These are phyloP conservation scores for Aurelia aurita DNA, from an alignment of 30 jellyfish, hydroid and myxozoan species.

Conservation along the genomic window DNA sequence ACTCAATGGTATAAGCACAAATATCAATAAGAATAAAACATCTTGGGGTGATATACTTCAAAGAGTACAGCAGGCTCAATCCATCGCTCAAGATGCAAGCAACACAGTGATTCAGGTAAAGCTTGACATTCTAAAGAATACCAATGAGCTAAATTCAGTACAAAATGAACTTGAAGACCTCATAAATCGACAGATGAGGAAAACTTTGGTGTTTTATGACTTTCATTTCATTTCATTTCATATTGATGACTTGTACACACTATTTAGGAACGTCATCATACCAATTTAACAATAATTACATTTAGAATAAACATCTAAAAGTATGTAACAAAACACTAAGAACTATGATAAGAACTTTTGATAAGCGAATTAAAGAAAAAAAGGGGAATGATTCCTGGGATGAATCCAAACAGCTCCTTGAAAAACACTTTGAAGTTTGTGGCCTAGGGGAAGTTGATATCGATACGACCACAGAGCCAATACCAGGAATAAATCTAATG, in stretches of 20 bases:
- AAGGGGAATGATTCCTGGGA: too few relatives aligned
- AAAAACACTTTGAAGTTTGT: slow-evolving; percentile 6
- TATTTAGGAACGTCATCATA: too few relatives aligned
- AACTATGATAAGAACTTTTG: too few relatives aligned
- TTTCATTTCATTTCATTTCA: too few relatives aligned
- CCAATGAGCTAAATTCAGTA: neutral
- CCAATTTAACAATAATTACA: too few relatives aligned
- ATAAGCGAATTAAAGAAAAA: too few relatives aligned
- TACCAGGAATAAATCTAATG: neutral
- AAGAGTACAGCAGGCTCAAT: neutral
- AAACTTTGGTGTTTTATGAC: too few relatives aligned
- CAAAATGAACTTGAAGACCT: too few relatives aligned
- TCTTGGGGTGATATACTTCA: neutral
- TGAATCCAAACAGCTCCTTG: slow-evolving; percentile 17
- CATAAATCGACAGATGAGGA: slow-evolving; percentile 22
- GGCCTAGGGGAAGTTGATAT: slow-evolving; percentile 9
- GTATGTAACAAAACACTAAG: too few relatives aligned
- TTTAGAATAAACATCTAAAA: too few relatives aligned
- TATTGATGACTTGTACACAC: too few relatives aligned
- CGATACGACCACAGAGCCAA: neutral
- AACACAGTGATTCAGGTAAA: neutral
- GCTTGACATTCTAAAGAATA: neutral
- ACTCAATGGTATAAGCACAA: neutral
- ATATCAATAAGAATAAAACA: neutral
- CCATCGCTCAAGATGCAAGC: neutral